Conservation (phyloP, 30 jellyfish, hydroid and myxozoan species). For the Turritopsis dohrnii region DNA sequence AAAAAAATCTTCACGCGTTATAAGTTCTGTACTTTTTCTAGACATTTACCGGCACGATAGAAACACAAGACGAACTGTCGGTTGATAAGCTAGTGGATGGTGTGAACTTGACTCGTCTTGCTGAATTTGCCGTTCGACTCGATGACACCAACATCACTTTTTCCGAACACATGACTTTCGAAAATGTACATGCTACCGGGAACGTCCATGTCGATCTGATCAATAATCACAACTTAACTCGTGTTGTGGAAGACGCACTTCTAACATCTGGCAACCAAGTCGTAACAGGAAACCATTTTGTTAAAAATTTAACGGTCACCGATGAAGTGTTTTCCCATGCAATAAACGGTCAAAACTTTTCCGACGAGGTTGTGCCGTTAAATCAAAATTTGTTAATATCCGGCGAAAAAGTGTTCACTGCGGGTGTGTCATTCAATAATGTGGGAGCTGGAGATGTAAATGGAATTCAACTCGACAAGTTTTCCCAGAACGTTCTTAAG, state of each 20-base stretch:
- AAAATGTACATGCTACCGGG: neutral
- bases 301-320: constrained; percentile 8
- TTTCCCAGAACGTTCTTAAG: constrained; percentile 37
- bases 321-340: constrained; percentile 3
- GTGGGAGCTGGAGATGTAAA: constrained; percentile 36
- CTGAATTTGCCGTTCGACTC: constrained; percentile 43
- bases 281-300: constrained; percentile 18
- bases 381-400: constrained; percentile 11
- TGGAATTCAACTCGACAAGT: constrained; percentile 31
- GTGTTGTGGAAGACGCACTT: constrained; percentile 47
- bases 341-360: constrained; percentile 14
- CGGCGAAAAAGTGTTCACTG: constrained; percentile 1
- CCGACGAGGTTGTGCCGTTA: constrained; percentile 22
- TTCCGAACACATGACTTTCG: constrained; percentile 21
- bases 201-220: constrained; percentile 35
- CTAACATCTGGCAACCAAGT: constrained; percentile 44
- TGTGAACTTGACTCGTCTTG: constrained; percentile 47
- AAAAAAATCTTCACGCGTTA: neutral
- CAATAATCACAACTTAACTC: constrained; percentile 43
- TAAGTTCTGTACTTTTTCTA: neutral
- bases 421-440: constrained; percentile 12
- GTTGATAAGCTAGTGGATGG: constrained; percentile 56
- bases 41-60: constrained; percentile 4
- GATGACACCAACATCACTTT: constrained; percentile 37
- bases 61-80: constrained; percentile 9